Base-by-base conservation (phyloP, 2,797 vertebrate species). In the Lutjanus argentimaculatus region DNA sequence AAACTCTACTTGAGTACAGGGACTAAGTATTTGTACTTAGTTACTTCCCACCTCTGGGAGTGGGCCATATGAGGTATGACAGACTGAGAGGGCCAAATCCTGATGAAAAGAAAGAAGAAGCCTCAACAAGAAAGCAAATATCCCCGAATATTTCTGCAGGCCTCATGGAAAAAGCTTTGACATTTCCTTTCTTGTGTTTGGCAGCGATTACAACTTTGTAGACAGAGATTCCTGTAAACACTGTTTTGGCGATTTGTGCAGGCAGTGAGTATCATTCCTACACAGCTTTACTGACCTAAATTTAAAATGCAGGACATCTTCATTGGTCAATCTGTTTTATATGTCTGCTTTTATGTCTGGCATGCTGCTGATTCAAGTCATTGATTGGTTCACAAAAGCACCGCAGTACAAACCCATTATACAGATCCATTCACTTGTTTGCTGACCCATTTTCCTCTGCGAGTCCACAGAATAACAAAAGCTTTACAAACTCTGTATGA, bases 331-430 rank as follows among this genome's bases (percentile, higher is more conserved):
- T 85, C 75, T 68, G 56, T n/a, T 70, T 81, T 61, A 72, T 66
- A 59, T 80, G 73, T 86, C 69, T 63, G 80, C 80, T 55, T n/a
- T 61, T 77, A 85, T 85, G 87, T 77, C 85, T 76, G 80, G 51
- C 63, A 25, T 68, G 75, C 70, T 68, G 56, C 30, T 36, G 78
- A 80, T 85, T 74, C 51, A 81, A 79, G 65, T 85, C 87, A 95
- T 93, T 90, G 94, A 95, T 90, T 83, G 77, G 72, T 86, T 84
- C 64, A 80, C 73, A 77, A 80, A 86, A 82, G 86, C 77, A 67
- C 48, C 0, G 56, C 74, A 88, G 84, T 72, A 72, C 72, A 84
- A 86, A 80, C 71, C 82, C 86, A 92, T 90, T 90, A 92, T 21
- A 69, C 56, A 53, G 67, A 90, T 89, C 89, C 78, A 91, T 89